phyloP scores from a whole-genome alignment of 2,113 vertebrate species.

The Gadus macrocephalus region DNA sequence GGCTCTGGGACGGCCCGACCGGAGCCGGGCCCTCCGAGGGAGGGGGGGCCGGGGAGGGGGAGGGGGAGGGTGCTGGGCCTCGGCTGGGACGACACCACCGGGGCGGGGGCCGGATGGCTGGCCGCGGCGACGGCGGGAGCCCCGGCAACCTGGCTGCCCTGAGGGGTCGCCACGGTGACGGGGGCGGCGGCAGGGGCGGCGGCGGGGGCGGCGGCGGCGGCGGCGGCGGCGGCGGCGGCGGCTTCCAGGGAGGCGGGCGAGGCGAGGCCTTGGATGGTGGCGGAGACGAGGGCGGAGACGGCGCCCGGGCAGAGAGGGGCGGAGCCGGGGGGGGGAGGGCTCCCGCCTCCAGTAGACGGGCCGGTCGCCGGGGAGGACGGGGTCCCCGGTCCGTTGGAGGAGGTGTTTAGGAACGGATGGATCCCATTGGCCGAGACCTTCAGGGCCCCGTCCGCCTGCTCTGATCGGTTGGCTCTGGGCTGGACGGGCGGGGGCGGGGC shows the following conservation, averaged over 20 bases:
- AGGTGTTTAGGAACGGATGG: background rate
- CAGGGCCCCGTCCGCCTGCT: background rate
- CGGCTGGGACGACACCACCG: background rate
- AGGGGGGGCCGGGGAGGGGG: background rate
- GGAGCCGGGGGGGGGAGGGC: background rate
- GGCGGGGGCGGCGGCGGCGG: background rate
- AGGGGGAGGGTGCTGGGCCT: background rate
- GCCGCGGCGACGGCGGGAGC: too few relatives aligned
- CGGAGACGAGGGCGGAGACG: conserved; percentile 52
- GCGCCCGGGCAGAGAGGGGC: conserved; percentile 24
- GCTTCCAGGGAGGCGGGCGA: conserved; percentile 31
- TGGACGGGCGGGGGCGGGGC: conserved; percentile 37
- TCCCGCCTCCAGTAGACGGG: background rate
- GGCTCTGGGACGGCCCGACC: too few relatives aligned
- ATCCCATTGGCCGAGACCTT: background rate
- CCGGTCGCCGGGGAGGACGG: background rate
- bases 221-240: background rate
- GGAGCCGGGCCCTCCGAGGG: background rate
- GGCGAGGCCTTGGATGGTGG: conserved; percentile 51
- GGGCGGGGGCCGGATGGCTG: too few relatives aligned
- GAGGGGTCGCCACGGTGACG: background rate
- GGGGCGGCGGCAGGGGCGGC: background rate
- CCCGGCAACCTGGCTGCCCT: too few relatives aligned
- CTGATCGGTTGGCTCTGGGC: background rate
- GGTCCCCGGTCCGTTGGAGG: background rate